Percentiles rank a stretch among this genome's conserved stretches.
phyloP scores from a whole-genome alignment of 2,888 invertebrate genomes.

The Troglohyphantes excavatus region DNA sequence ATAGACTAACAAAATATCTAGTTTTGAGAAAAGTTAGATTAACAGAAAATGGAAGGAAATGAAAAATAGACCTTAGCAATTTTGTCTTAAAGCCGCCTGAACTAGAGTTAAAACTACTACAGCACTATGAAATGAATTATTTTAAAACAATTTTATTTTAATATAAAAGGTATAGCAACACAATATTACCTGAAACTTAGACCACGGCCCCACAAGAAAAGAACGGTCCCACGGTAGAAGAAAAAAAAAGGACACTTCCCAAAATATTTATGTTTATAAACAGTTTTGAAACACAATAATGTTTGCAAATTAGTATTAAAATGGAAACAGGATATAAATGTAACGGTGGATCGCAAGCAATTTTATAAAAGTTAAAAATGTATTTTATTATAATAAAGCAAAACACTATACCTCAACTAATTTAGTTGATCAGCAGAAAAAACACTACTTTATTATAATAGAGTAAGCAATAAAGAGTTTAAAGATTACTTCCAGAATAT shows the following conservation, averaged over 20 bases:
- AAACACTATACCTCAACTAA: too few species aligned
- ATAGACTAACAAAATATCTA: not conserved
- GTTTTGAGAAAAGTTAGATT: not conserved
- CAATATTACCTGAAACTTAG: too few species aligned
- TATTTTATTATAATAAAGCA: too few species aligned
- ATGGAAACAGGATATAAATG: not conserved
- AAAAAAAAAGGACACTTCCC: too few species aligned
- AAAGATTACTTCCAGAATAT: not conserved
- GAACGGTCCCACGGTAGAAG: too few species aligned
- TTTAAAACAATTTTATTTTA: not conserved
- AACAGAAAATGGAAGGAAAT: not conserved
- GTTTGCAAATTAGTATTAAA: too few species aligned
- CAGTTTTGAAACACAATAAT: too few species aligned
- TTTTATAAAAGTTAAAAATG: too few species aligned
- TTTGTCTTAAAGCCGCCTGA: not conserved
- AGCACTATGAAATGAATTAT: not conserved
- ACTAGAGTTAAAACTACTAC: not conserved
- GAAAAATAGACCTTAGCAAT: not conserved
- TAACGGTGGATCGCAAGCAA: not conserved
- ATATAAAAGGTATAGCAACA: too few species aligned
- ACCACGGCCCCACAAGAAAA: too few species aligned
- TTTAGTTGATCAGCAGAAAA: too few species aligned
- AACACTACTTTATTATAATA: not conserved
- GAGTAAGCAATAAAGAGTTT: not conserved
- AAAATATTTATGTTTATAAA: too few species aligned